Evolutionary conservation across 2,113 vertebrate genomes (phyloP).

Genomic region (Strix aluco): DNA sequence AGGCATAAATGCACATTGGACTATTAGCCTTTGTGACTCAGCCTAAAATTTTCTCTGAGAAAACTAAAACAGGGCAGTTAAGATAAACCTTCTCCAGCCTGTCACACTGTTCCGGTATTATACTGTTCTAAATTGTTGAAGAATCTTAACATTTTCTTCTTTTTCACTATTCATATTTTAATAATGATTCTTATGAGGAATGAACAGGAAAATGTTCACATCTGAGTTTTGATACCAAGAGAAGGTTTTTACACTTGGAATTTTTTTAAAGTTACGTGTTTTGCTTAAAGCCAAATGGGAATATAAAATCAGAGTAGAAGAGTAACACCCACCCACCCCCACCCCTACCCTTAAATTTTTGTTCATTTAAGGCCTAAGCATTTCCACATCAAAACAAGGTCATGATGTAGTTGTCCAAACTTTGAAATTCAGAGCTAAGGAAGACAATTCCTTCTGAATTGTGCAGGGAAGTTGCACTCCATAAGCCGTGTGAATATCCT

Average conservation of each 20-base stretch:
- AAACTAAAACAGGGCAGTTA: constrained; percentile 7
- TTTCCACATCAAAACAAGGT: background rate
- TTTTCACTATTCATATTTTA: background rate
- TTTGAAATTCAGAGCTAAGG: background rate
- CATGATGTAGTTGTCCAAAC: background rate
- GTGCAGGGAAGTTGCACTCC: background rate
- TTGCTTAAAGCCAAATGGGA: background rate
- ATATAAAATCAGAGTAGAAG: background rate
- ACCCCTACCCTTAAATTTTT: background rate
- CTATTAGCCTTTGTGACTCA: background rate
- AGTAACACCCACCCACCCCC: background rate
- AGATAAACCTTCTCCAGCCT: background rate
- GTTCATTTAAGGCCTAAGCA: background rate
- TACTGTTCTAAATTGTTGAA: background rate
- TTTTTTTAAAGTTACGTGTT: background rate
- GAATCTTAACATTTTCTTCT: background rate
- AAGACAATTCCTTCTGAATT: background rate
- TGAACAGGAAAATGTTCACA: background rate
- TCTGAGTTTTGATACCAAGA: background rate
- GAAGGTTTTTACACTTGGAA: background rate
- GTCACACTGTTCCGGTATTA: background rate
- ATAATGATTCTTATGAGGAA: background rate
- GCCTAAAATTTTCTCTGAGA: background rate
- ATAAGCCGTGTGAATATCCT: background rate
- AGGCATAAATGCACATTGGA: background rate